Evolutionary conservation across 2,113 vertebrate genomes (phyloP).

Genomic region (Misgurnus anguillicaudatus): DNA sequence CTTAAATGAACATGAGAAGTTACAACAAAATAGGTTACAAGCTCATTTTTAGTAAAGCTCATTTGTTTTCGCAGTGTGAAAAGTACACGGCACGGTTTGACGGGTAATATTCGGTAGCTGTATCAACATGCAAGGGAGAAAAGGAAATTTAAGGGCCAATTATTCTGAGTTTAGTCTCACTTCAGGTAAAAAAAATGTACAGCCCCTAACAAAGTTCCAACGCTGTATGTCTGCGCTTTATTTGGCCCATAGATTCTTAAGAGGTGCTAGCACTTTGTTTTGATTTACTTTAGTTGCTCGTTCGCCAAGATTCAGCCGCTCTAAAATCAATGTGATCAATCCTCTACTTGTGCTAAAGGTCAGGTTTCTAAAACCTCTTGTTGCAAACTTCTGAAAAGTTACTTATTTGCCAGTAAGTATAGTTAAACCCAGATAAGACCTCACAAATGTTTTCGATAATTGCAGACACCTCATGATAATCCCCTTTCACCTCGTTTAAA

Average conservation of each 20-base stretch:
- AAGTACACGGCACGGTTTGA: constrained; percentile 26
- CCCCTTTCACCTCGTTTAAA: constrained; percentile 5
- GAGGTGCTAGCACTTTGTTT: constrained; percentile 35
- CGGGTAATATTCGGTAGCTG: constrained; percentile 3
- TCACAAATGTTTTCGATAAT: constrained; percentile 6
- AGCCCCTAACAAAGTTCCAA: background rate
- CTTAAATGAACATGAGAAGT: constrained; percentile 34
- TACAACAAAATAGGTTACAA: background rate
- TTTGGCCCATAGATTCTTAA: constrained; percentile 16
- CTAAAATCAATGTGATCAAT: constrained; percentile 38
- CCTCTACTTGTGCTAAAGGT: background rate
- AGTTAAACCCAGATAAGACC: background rate
- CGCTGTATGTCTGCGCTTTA: constrained; percentile 15
- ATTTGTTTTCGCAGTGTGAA: constrained; percentile 40
- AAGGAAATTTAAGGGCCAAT: constrained; percentile 51
- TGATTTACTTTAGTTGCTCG: constrained; percentile 6
- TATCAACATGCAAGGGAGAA: background rate
- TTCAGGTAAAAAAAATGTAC: constrained; percentile 34
- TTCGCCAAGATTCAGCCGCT: constrained; percentile 10
- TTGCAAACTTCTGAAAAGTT: background rate
- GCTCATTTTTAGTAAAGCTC: background rate
- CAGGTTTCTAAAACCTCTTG: background rate
- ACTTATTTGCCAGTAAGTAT: background rate
- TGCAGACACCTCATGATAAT: background rate
- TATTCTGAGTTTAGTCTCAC: constrained; percentile 43